These are phyloP conservation scores for Drosophila nigritarsus DNA, from an alignment of 2,888 invertebrate species.

Conservation along the genomic window DNA sequence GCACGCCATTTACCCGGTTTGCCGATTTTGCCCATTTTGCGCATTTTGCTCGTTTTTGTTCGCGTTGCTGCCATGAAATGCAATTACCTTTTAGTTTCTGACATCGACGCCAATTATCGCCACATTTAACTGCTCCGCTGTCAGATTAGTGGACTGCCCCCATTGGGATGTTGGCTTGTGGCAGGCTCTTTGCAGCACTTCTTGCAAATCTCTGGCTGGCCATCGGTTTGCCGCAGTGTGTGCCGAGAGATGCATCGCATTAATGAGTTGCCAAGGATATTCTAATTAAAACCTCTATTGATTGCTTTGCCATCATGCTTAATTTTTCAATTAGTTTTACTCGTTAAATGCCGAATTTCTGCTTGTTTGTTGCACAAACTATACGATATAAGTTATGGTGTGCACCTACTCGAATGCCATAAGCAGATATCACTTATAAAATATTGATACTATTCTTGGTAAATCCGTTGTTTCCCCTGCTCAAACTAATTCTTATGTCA, in stretches of 20 bases:
- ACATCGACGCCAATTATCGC: conserved; percentile 61
- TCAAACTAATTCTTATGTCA: too few species aligned
- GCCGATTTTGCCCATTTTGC: conserved; percentile 34
- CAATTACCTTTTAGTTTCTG: conserved; percentile 63
- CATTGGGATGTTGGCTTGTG: background rate
- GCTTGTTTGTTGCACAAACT: background rate
- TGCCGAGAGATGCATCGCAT: conserved; percentile 1
- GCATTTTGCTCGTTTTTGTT: conserved; percentile 31
- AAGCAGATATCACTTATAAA: too few species aligned
- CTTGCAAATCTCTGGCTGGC: conserved; percentile 33
- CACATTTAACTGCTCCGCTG: conserved; percentile 41
- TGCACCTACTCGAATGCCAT: too few species aligned
- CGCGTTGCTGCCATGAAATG: conserved; percentile 41
- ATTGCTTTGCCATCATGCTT: conserved; percentile 2
- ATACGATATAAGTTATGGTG: background rate
- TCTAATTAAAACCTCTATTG: conserved; percentile 32
- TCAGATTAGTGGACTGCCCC: conserved; percentile 2
- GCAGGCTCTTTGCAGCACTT: conserved; percentile 1
- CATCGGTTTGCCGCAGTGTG: conserved; percentile 19
- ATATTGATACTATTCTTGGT: too few species aligned
- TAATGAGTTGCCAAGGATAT: conserved; percentile 20
- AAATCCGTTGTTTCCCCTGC: too few species aligned
- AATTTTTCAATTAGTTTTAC: conserved; percentile 2
- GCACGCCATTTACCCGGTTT: conserved; percentile 52
- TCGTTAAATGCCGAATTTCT: background rate